Conservation (phyloP, 2,113 vertebrate genomes). For the Brachyhypopomus gauderio region DNA sequence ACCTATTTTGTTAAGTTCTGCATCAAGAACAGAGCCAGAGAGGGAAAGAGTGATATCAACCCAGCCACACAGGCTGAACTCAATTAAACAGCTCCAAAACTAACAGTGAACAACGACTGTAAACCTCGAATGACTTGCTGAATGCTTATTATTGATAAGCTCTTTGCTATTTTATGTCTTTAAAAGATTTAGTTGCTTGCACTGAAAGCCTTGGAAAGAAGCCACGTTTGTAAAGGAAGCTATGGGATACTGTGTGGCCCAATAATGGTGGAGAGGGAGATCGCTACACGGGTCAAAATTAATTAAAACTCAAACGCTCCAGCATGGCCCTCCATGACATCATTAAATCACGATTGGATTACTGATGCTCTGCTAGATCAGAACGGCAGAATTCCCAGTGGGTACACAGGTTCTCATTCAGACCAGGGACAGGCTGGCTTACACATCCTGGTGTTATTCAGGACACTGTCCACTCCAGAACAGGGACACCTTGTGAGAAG, state of each 20-base stretch:
- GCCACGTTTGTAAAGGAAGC: background rate
- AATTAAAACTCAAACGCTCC: slow-evolving; percentile 34
- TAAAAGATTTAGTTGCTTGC: background rate
- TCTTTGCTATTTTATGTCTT: background rate
- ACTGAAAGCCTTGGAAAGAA: background rate
- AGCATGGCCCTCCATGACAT: slow-evolving; percentile 15
- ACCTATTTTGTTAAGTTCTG: slow-evolving; percentile 50
- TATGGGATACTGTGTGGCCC: background rate
- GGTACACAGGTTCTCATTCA: slow-evolving; percentile 43
- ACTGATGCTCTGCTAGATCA: slow-evolving; percentile 47
- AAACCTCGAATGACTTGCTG: background rate
- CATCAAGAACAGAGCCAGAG: slow-evolving; percentile 54
- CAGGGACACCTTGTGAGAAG: slow-evolving; percentile 33
- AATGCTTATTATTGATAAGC: background rate
- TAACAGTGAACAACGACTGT: background rate
- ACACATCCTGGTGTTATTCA: slow-evolving; percentile 27
- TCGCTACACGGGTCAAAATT: slow-evolving; percentile 22
- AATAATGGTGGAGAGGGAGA: background rate
- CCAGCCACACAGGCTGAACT: slow-evolving; percentile 7
- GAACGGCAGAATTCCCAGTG: slow-evolving; percentile 38
- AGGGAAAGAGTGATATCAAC: slow-evolving; percentile 44
- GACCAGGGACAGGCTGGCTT: slow-evolving; percentile 31
- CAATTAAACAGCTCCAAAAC: background rate
- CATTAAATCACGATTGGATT: slow-evolving; percentile 46
- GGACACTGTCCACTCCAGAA: slow-evolving; percentile 36